phyloP scores from a whole-genome alignment of 2,888 invertebrate species.

The Meteorus cinctellus region DNA sequence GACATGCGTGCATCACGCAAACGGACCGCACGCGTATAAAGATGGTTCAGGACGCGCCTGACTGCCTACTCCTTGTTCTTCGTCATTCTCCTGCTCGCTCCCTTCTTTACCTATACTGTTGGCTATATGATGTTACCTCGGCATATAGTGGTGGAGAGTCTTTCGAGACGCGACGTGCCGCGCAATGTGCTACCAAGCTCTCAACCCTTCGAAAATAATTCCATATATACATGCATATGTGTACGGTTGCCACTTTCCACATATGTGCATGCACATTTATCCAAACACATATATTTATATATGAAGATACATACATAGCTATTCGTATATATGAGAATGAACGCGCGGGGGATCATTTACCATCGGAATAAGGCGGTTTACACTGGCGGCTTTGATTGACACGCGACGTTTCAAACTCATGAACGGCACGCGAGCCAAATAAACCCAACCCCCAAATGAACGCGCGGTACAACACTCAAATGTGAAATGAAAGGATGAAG shows the following conservation, averaged over 20 bases:
- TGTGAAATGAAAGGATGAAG: not conserved
- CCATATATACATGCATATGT: not conserved
- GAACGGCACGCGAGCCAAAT: slow-evolving; percentile 68
- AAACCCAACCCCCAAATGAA: slow-evolving; percentile 52
- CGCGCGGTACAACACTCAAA: not conserved
- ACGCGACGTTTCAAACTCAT: slow-evolving; percentile 69
- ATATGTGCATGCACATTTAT: not conserved
- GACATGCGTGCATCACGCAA: slow-evolving; percentile 68
- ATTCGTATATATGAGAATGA: slow-evolving; percentile 51
- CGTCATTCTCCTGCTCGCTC: slow-evolving; percentile 2
- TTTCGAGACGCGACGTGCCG: slow-evolving; percentile 22
- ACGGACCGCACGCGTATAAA: slow-evolving; percentile 68
- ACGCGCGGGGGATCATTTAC: slow-evolving; percentile 51
- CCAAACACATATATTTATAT: not conserved
- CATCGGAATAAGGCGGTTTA: slow-evolving; percentile 28
- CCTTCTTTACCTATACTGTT: not conserved
- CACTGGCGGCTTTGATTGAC: slow-evolving; percentile 68
- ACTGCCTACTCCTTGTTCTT: slow-evolving; percentile 38
- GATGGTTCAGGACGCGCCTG: slow-evolving; percentile 57
- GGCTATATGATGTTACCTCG: slow-evolving; percentile 7
- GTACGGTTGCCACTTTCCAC: not conserved
- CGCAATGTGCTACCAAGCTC: slow-evolving; percentile 27
- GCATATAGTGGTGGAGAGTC: slow-evolving; percentile 9
- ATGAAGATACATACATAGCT: slow-evolving; percentile 40
- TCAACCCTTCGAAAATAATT: slow-evolving; percentile 22